Evolutionary conservation across 2,797 vertebrate genomes (phyloP), one percentile per base, ranked within the genome.

Genomic region (Helarctos malayanus): DNA sequence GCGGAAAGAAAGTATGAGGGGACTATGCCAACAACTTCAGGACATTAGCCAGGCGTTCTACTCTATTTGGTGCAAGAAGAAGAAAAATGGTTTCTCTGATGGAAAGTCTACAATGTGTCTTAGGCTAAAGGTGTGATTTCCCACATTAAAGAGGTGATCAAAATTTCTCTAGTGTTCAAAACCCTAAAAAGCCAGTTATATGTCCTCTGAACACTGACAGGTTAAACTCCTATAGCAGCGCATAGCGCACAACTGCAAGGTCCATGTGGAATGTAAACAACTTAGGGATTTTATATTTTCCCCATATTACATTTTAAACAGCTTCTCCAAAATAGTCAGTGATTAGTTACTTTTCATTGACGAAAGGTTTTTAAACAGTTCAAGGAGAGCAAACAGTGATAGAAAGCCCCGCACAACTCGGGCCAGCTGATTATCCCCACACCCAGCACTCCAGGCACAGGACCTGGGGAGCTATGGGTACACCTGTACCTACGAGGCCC

Each of bases 81-180:
- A 83, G 2, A 7, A n/a, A 14, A 6, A 12, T 12, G 1, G 0
- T 41, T 45, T 59, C 57, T 35, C 65, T 52, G n/a, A 52, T 0
- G 18, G 59, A 81, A 65, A 49, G 54, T 27, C 52, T 27, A 9
- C 16, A 11, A 6, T 27, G 32, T 4, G 0, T 54, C 47, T 47
- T 35, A 12, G 19, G 41, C 79, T 35, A 73, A 19, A 78, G 29
- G 15, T 11, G 8, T 3, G 25, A 35, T 23, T 92, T 81, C 21
- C 76, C 35, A 83, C 73, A 59, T 7, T 38, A 63, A 9, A 68
- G 5, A 57, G 56, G 8, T 29, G 75, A 59, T 59, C 61, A 49
- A 23, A 71, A 57, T 8, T 45, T 41, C n/a, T 12, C 38, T 5
- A 61, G 32, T 0, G 25, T 56, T 69, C 76, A 57, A 73, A 87